Evolutionary conservation across 2,113 vertebrate genomes (phyloP).

Genomic region (Azemiops feae): DNA sequence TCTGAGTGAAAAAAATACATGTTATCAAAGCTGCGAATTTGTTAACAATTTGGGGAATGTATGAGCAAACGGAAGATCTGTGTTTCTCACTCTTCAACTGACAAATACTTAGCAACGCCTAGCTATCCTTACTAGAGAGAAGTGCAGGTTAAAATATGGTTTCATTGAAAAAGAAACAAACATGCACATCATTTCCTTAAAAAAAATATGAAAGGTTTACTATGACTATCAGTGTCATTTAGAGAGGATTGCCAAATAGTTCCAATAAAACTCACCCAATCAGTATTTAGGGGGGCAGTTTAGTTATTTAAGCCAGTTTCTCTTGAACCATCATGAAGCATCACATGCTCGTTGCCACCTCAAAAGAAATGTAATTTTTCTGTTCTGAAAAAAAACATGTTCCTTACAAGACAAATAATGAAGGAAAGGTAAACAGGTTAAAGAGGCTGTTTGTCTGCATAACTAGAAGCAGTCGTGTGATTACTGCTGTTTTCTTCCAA

Average conservation of each 20-base stretch:
- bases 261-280: slow-evolving; percentile 4
- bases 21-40: slow-evolving; percentile 51
- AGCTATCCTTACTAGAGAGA: not conserved
- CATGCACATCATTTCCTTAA: not conserved
- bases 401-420: slow-evolving; percentile 31
- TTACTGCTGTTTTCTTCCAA: slow-evolving; percentile 23
- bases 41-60: slow-evolving; percentile 34
- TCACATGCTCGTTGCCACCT: not conserved
- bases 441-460: slow-evolving; percentile 34
- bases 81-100: slow-evolving; percentile 24
- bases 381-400: slow-evolving; percentile 38
- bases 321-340: not conserved
- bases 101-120: slow-evolving; percentile 32
- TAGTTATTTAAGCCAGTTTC: slow-evolving; percentile 2
- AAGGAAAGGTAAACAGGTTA: slow-evolving; percentile 51
- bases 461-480: slow-evolving; percentile 41
- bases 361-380: slow-evolving; percentile 19
- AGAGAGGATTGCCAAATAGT: not conserved
- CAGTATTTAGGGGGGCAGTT: not conserved
- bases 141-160: not conserved
- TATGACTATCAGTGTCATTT: not conserved
- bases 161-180: slow-evolving; percentile 18
- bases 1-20: slow-evolving; percentile 21
- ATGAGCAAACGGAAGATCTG: slow-evolving; percentile 15
- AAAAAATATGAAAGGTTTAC: not conserved